Base-by-base conservation (phyloP, 2,888 invertebrate species). In the Meloe dianella region DNA sequence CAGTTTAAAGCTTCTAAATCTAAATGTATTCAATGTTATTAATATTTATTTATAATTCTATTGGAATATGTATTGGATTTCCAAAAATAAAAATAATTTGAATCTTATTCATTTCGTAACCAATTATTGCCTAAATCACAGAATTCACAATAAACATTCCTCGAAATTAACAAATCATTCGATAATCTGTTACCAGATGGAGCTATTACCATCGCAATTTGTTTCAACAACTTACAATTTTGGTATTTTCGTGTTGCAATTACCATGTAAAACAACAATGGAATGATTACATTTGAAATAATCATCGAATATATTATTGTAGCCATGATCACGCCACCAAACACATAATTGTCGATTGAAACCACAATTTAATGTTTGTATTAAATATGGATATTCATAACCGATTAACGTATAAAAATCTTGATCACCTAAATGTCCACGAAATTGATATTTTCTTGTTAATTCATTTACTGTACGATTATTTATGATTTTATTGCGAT, bases 271-370 rank as follows among this genome's bases (percentile, higher is more conserved):
- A 57, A 92, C 84, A 78, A 90, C 88, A 20, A 89, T 86, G 66
- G 87, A 85, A 56, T 88, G 88, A 65, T 87, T 84, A 79, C 94
- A 94, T 61, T 86, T 85, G 72, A 89, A 90, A 83, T 93, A 94
- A 69, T 87, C 83, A 71, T 90, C 87, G 80, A 93, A 94, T 47
- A 92, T 87, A 73, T 90, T 88, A 35, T 86, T 85, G 74, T 92
- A 92, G 0, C 92, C 92, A 73, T 91, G 89, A 71, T 90, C 89
- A 75, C 87, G 86, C 93, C 93, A 94, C 93, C 93, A 94, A 0
- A 88, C 88, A 79, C 94, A 94, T 65, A 94, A 82, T 80, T 94
- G 94, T 60, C 92, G 85, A 81, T 94, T 94, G 90, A 93, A 94
- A 5, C 88, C 87, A 79, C 94, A 94, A 67, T 92, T 90, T 56